Evolutionary conservation across 2,888 invertebrate species (phyloP), one percentile per base, ranked within the genome.

Genomic region (Sminthurinus aureus): DNA sequence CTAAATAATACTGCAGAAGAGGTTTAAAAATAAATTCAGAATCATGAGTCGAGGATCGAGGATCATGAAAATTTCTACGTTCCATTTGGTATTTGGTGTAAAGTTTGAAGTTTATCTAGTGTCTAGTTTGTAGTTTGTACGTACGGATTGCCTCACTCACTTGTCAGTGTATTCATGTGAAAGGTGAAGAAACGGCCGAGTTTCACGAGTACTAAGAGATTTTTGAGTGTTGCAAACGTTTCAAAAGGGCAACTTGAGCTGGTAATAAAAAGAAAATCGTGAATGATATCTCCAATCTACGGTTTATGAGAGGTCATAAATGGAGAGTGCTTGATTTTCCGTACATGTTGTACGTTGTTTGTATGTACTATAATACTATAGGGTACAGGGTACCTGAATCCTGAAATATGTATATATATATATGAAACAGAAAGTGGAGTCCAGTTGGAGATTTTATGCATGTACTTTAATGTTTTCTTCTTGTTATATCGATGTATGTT

Each of bases 231-330:
- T 38, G 6, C 4, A 11, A 20, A 75, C n/a, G 18, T 12, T 38
- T 20, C 4, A 11, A 20, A 75, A 75, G 75, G 38, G 51, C 20
- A 50, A 38, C 38, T 74, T 26, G 22, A 74, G 75, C 9, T 51
- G 13, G 75, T 51, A n/a, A 75, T 75, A 50, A 75, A 75, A 51
- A 1, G 75, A 22, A 51, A 75, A 75, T 75, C 38, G 75, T 51
- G 50, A 75, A 75, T 15, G 75, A 75, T 51, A 50, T 75, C n/a
- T 75, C 2, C 58, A 78, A 50, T 75, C n/a, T 75, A 15, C 58
- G 64, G 78, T 78, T 78, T 58, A 78, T 78, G 78, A 78, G 78
- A 22, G 24, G 78, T 20, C 24, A 66, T 66, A 66, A 78, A 78
- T 26, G 18, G 78, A 58, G 58, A 78, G 78, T 66, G 58, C 12